Conservation (phyloP, 2,888 invertebrate species). For the Paralinhomoeus sp. region DNA sequence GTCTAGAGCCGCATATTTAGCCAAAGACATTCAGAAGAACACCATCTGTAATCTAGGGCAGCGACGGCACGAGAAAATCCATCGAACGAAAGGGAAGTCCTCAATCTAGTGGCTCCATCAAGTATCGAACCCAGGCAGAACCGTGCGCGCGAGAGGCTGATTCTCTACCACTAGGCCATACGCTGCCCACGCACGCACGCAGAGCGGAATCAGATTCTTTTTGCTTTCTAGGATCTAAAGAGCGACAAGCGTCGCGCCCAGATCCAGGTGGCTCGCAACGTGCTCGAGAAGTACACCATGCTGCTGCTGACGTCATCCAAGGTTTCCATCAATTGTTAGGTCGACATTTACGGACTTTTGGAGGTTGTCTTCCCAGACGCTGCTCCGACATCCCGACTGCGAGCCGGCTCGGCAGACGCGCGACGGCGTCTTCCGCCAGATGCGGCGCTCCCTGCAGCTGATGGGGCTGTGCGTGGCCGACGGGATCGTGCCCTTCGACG, state of each 20-base stretch:
- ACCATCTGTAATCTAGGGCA: no score
- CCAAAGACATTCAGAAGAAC: no score
- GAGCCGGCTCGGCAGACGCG: constrained; percentile 74
- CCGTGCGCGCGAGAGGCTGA: no score
- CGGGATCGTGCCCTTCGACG: constrained; percentile 43
- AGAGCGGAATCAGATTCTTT: no score
- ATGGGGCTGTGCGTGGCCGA: constrained; percentile 92
- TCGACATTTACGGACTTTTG: no score
- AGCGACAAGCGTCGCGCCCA: constrained; percentile 83
- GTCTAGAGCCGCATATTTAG: no score
- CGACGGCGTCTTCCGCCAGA: constrained; percentile 78
- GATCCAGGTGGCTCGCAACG: constrained; percentile 81
- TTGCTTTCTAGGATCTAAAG: constrained; percentile 33
- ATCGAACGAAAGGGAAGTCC: no score
- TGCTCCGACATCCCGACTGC: constrained; percentile 77
- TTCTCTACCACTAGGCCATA: no score
- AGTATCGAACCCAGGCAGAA: no score
- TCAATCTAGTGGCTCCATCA: no score
- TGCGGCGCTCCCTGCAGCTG: constrained; percentile 84
- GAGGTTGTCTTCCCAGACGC: constrained; percentile 54
- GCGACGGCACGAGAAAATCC: no score
- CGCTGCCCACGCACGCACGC: no score
- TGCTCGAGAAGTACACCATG: constrained; percentile 60
- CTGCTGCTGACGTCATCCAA: constrained; percentile 89
- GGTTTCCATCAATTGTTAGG: constrained; percentile 34